Conservation (phyloP, 1,140 invertebrate species). For the Papilio polytes region DNA sequence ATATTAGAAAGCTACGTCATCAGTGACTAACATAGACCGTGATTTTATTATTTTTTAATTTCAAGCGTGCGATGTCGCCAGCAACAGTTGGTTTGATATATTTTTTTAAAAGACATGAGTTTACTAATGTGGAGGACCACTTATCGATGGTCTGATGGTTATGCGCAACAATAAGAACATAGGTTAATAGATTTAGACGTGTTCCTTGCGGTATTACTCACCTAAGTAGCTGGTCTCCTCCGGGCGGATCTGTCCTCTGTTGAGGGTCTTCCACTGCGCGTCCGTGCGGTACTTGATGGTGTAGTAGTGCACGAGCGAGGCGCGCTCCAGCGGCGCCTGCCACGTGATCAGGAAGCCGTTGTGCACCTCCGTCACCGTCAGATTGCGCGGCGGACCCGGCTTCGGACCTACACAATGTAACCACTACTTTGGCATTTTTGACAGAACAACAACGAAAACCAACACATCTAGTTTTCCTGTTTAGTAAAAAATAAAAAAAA, state of each 20-base stretch:
- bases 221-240: constrained; percentile 95
- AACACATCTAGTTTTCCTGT: too few species aligned
- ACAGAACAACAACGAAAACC: too few species aligned
- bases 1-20: too few species aligned
- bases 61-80: too few species aligned
- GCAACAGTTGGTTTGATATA: too few species aligned
- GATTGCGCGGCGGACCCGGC: constrained; percentile 93
- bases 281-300: constrained; percentile 95
- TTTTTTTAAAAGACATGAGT: too few species aligned
- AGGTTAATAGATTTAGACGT: not conserved
- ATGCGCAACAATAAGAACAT: too few species aligned
- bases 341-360: constrained; percentile 95
- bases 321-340: constrained; percentile 92
- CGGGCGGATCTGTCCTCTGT: constrained; percentile 93
- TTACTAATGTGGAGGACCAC: too few species aligned
- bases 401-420: constrained; percentile 88
- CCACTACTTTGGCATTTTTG: not conserved
- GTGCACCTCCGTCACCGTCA: constrained; percentile 93
- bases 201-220: constrained; percentile 57
- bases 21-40: too few species aligned
- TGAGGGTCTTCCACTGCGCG: constrained; percentile 93
- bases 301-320: constrained; percentile 94
- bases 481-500: too few species aligned
- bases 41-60: too few species aligned
- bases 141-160: too few species aligned